phyloP scores from a whole-genome alignment of 2,888 invertebrate species.

The Phengaris alcon region DNA sequence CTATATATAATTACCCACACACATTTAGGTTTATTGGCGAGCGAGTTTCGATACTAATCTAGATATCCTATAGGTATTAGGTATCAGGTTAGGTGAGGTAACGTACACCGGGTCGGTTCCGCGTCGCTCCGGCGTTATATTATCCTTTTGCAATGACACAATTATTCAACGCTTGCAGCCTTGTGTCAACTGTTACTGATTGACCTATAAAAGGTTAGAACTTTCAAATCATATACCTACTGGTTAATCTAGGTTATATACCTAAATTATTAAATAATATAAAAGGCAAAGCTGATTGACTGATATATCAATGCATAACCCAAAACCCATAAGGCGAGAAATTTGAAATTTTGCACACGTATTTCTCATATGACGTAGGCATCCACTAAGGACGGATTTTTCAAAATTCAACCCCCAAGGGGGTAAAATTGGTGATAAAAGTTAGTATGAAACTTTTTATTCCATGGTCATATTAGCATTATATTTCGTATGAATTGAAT shows the following conservation, averaged over 20 bases:
- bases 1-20: constrained; percentile 23
- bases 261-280: too few species aligned
- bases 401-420: too few species aligned
- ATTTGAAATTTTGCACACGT: too few species aligned
- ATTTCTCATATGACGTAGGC: too few species aligned
- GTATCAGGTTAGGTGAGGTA: constrained; percentile 29
- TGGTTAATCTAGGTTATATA: background rate
- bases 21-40: constrained; percentile 33
- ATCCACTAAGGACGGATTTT: too few species aligned
- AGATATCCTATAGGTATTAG: constrained; percentile 34
- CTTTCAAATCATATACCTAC: constrained; percentile 3
- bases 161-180: constrained; percentile 16
- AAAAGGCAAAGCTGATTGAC: too few species aligned
- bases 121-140: constrained; percentile 18
- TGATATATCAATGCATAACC: too few species aligned
- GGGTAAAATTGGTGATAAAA: too few species aligned
- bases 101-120: constrained; percentile 29
- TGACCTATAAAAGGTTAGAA: constrained; percentile 18
- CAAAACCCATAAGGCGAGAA: too few species aligned
- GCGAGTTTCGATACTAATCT: constrained; percentile 36
- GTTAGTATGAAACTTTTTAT: too few species aligned
- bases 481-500: too few species aligned
- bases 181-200: constrained; percentile 7
- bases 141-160: constrained; percentile 17
- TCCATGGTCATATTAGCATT: too few species aligned